Conservation (phyloP, 1,140 invertebrate species). For the Cyphomyrmex costatus region DNA sequence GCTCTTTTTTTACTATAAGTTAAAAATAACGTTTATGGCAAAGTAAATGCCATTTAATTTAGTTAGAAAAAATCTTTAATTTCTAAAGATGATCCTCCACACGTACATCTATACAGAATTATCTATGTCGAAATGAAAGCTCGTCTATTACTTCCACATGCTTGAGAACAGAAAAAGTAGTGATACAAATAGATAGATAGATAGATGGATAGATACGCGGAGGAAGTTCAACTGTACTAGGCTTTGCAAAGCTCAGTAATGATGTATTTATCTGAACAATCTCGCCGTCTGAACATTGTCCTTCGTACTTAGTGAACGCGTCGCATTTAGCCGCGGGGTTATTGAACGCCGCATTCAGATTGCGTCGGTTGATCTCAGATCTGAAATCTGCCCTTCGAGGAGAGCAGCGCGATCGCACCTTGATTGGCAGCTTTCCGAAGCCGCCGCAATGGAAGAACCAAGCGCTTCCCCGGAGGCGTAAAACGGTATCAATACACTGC, state of each 20-base stretch:
- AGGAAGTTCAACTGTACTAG: conserved; percentile 1
- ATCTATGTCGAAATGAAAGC: neutral
- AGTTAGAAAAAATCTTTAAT: neutral
- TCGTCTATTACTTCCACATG: conserved; percentile 1
- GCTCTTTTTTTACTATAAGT: neutral
- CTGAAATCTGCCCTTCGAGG: conserved; percentile 58
- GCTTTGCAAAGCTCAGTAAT: conserved; percentile 30
- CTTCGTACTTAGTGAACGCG: conserved; percentile 47
- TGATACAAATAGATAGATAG: conserved; percentile 24
- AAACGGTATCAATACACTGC: conserved; percentile 44
- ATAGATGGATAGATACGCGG: conserved; percentile 7
- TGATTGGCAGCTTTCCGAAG: conserved; percentile 58
- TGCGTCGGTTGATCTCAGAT: conserved; percentile 62
- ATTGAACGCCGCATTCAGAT: conserved; percentile 59
- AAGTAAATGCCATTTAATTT: conserved; percentile 1
- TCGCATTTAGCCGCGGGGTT: conserved; percentile 58
- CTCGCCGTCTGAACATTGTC: conserved; percentile 60
- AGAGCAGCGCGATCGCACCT: conserved; percentile 39
- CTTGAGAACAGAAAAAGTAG: neutral
- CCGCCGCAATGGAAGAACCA: conserved; percentile 25
- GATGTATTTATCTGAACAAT: conserved; percentile 55
- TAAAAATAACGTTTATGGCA: neutral
- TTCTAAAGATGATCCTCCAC: neutral
- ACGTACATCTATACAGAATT: neutral
- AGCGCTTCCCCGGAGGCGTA: conserved; percentile 34